Base-by-base conservation (phyloP, 2,797 vertebrate genomes). In the Coracias cyanogaster region DNA sequence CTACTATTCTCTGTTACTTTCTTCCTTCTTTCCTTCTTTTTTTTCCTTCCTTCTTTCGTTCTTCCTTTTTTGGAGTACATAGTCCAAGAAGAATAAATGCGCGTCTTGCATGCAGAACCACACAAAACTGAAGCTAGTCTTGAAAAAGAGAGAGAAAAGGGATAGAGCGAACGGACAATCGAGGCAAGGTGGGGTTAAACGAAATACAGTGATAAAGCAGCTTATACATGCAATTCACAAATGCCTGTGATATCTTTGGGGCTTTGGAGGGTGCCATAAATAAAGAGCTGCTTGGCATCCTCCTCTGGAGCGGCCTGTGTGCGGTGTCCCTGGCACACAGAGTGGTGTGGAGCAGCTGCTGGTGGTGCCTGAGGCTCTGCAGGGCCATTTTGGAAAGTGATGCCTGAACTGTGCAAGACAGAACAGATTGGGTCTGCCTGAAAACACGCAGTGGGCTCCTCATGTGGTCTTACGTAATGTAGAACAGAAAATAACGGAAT, bases 1-100 rank as follows among this genome's bases (percentile, higher is more conserved):
- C 98, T 98, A 93, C 98, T 97, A 89, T 98, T 98, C 97, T 97
- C 84, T 96, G 79, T 97, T 90, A 74, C 90, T 94, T 96, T 5
- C 21, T 28, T 72, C 11, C 7, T 31, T 39, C 10, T 5, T 61
- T 39, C 6, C 37, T 2, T 15, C 33, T 18, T 4, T 39, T 19
- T 8, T 7, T 20, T 48, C 13, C 7, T 11, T 39, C 78, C 7
- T 17, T 19, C 7, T 9, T 28, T 12, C 6, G 12, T 12, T 20
- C 9, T 29, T 12, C 9, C 14, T n/a, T 24, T 94, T 94, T 94
- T 81, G 80, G 41, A 97, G 95, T 97, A 83, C 73, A 29, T 91
- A 91, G 89, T 91, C 90, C 85, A 93, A 96, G 94, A 97, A 97
- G 96, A 98, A 97, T 97, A 97, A 97, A 97, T 94, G 94, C 96